Base-by-base conservation (phyloP, 1,140 invertebrate species). In the Drosophila pandora region DNA sequence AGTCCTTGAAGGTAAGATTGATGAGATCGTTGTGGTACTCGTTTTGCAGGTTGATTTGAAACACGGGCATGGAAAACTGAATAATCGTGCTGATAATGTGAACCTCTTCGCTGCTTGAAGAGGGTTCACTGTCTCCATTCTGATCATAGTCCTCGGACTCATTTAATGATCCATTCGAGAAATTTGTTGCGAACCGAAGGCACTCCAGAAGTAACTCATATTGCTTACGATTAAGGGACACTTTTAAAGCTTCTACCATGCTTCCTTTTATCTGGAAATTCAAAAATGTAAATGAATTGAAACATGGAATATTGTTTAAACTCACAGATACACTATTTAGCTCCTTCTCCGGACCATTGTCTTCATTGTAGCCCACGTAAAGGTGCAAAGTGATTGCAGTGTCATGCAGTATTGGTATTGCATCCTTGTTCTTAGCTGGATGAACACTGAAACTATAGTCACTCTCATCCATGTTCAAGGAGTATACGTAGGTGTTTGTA, bases 161-260 rank as follows among this genome's bases (percentile, higher is more conserved):
- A 13, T 49, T 55, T 2, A 58, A 37, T 25, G 49, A 25, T 41
- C 77, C 83, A 49, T 70, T 60, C 2, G 90, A 90, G 39, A 91
- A 81, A 50, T 90, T 91, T 3, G 81, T 90, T 0, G 84, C 75
- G 79, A 92, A 93, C 41, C 94, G 92, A 17, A 95, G 85, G 1
- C 95, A 97, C 68, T 98, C 96, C 43, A 98, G 92, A 25, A 98
- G 92, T 91, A 98, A 97, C 90, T 97, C 96, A 90, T 98, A 98
- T 81, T 98, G 97, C 22, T 94, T 93, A 30, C 97, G 95, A 10
- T 96, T 95, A 7, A 98, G 92, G 0, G 96, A 97, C 10, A 98
- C 94, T 92, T 97, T 97, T 10, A 98, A 90, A 0, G 96, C 95
- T 45, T 95, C 96, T 9, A 97, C 95, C 22, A 98, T 95, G 52